Evolutionary conservation across 2,113 vertebrate species (phyloP).

Genomic region (Tachuris rubrigastra): DNA sequence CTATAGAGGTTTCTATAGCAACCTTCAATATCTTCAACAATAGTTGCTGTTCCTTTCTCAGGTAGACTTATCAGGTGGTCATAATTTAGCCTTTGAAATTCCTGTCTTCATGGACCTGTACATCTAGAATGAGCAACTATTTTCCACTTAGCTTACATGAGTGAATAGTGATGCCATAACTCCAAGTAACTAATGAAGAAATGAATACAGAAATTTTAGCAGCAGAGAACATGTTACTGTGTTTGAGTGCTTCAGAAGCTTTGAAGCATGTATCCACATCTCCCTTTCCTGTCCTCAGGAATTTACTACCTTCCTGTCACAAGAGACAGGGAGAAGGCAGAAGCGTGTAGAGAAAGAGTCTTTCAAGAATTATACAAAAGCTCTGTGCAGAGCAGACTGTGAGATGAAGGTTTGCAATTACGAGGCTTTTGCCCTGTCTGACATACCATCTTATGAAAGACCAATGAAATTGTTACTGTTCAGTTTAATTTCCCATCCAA

Average conservation of each 20-base stretch:
- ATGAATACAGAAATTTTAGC: neutral
- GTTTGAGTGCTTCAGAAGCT: neutral
- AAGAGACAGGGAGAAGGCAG: neutral
- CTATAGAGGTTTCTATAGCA: slow-evolving; percentile 52
- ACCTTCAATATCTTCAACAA: slow-evolving; percentile 1
- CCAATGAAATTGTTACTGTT: neutral
- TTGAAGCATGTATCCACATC: neutral
- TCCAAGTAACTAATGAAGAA: neutral
- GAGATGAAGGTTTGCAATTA: neutral
- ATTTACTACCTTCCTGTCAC: neutral
- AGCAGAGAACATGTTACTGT: neutral
- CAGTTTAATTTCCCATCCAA: neutral
- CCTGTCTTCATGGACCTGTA: neutral
- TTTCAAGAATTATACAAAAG: neutral
- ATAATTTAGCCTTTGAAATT: neutral
- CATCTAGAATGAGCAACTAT: neutral
- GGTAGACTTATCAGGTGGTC: neutral
- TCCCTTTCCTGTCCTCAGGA: neutral
- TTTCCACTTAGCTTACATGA: neutral
- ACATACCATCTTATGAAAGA: neutral
- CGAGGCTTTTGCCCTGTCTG: neutral
- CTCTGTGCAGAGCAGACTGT: neutral
- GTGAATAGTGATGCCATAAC: neutral
- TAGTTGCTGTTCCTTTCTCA: slow-evolving; percentile 17
- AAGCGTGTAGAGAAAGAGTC: neutral